Conservation (phyloP, 1,140 invertebrate species). For the Dendrolimus punctatus region DNA sequence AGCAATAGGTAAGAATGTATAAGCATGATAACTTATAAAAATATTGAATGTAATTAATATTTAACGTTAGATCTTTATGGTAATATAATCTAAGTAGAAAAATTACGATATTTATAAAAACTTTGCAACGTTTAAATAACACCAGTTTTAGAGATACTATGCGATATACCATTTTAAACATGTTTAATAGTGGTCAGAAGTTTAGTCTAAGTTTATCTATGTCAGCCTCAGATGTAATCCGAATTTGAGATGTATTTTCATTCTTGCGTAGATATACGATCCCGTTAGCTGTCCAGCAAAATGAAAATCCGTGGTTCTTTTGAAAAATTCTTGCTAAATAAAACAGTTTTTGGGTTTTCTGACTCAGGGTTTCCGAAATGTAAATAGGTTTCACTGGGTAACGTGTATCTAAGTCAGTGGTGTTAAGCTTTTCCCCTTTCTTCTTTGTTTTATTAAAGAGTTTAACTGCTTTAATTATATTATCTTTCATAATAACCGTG, state of each 20-base stretch:
- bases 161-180: not conserved
- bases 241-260: not conserved
- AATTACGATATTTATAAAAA: not conserved
- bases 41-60: too few relatives aligned
- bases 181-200: not conserved
- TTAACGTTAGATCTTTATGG: too few relatives aligned
- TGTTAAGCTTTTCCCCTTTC: too few relatives aligned
- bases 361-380: not conserved
- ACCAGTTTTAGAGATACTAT: not conserved
- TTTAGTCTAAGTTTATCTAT: too few relatives aligned
- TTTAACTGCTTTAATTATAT: too few relatives aligned
- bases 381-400: conserved; percentile 4
- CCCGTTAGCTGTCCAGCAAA: conserved; percentile 2
- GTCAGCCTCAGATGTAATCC: not conserved
- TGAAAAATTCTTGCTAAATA: conserved; percentile 1
- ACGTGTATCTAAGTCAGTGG: too few relatives aligned
- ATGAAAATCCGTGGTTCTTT: not conserved
- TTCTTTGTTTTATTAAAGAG: too few relatives aligned
- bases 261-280: conserved; percentile 1
- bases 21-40: too few relatives aligned
- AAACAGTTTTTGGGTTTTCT: conserved; percentile 2
- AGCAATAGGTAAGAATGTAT: too few relatives aligned
- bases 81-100: not conserved
- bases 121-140: not conserved
- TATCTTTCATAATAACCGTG: too few relatives aligned